These are phyloP conservation scores for Apocrypta bakeri DNA, from an alignment of 1,140 invertebrate genomes.

Conservation along the genomic window DNA sequence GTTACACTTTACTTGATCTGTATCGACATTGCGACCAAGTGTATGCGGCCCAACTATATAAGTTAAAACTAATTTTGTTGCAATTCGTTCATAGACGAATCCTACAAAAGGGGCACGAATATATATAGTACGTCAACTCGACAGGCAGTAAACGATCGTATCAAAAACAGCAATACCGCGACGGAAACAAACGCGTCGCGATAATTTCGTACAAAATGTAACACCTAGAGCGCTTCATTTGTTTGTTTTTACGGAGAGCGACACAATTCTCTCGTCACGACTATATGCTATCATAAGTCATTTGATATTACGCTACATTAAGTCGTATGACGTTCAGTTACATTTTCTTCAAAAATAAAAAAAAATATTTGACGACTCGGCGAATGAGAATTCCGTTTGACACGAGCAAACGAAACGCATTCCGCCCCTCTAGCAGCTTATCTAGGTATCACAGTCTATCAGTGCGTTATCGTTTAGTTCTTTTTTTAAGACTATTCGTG, in stretches of 20 bases:
- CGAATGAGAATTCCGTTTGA: slow-evolving; percentile 44
- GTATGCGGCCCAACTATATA: slow-evolving; percentile 19
- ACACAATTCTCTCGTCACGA: neutral
- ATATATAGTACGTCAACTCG: slow-evolving; percentile 22
- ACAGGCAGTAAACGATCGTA: slow-evolving; percentile 30
- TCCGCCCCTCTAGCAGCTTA: slow-evolving; percentile 47
- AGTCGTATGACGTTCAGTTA: neutral
- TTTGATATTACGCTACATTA: slow-evolving; percentile 25
- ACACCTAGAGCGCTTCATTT: neutral
- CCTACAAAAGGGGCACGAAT: slow-evolving; percentile 6
- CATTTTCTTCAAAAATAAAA: slow-evolving; percentile 36
- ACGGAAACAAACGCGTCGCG: neutral
- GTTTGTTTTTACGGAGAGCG: slow-evolving; percentile 4
- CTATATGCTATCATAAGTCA: slow-evolving; percentile 19
- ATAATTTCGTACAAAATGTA: slow-evolving; percentile 4
- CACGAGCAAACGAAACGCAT: slow-evolving; percentile 45
- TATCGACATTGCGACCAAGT: neutral
- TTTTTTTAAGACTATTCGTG: slow-evolving; percentile 49
- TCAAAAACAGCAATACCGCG: neutral
- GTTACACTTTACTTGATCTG: neutral
- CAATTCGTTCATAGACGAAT: slow-evolving; percentile 7
- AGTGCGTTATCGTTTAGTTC: slow-evolving; percentile 47
- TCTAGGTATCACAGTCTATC: slow-evolving; percentile 55
- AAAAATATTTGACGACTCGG: slow-evolving; percentile 2
- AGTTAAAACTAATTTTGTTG: slow-evolving; percentile 33